Evolutionary conservation across 2,888 invertebrate species (phyloP).

Genomic region (Nycteola revayana): DNA sequence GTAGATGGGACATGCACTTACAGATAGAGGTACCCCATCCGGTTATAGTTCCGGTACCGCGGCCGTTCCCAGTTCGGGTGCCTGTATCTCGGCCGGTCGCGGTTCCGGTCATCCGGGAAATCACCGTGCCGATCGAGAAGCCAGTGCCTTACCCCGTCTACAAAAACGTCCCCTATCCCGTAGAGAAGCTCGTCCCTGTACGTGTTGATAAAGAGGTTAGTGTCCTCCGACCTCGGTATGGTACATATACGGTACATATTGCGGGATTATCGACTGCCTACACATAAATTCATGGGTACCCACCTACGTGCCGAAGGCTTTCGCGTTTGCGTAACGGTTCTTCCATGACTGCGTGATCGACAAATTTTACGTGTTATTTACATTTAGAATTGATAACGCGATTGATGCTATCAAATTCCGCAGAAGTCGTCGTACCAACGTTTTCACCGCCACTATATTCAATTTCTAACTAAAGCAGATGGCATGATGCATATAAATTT

Average conservation of each 20-base stretch:
- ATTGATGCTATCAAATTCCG: too few relatives aligned
- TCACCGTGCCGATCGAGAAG: conserved; percentile 82
- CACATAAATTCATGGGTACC: too few relatives aligned
- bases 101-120: conserved; percentile 84
- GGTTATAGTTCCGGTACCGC: conserved; percentile 88
- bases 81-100: conserved; percentile 87
- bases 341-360: conserved; percentile 10
- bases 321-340: conserved; percentile 21
- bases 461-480: not conserved
- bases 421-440: too few relatives aligned
- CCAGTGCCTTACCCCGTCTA: conserved; percentile 87
- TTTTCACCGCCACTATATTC: too few relatives aligned
- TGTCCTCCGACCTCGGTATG: conserved; percentile 20
- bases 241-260: too few relatives aligned
- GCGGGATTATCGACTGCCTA: too few relatives aligned
- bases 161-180: conserved; percentile 86
- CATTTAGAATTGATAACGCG: too few relatives aligned
- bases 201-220: conserved; percentile 87
- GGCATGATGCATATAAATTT: conserved; percentile 19
- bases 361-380: conserved; percentile 11
- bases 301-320: too few relatives aligned
- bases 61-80: conserved; percentile 89
- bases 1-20: conserved; percentile 43
- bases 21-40: conserved; percentile 89
- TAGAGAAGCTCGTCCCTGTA: conserved; percentile 88